Conservation (phyloP, 2,113 vertebrate genomes). For the Candoia aspera region DNA sequence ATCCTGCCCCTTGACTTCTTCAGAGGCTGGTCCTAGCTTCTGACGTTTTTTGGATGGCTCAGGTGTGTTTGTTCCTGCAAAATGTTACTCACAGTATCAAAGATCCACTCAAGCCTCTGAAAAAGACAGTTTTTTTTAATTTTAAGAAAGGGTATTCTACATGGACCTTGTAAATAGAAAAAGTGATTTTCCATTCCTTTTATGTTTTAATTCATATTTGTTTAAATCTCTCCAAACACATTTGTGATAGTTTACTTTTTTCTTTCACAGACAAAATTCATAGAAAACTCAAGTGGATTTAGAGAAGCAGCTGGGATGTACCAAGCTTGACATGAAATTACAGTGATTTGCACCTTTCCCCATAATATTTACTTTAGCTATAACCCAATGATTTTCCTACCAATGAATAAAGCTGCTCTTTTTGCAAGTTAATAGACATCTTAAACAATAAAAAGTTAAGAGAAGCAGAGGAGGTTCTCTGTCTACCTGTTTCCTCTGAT, state of each 20-base stretch:
- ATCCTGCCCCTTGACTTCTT: slow-evolving; percentile 74
- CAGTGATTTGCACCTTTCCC: slow-evolving; percentile 72
- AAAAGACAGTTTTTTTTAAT: slow-evolving; percentile 26
- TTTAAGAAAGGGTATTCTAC: slow-evolving; percentile 54
- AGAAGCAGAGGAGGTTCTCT: slow-evolving; percentile 30
- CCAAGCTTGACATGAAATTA: slow-evolving; percentile 76
- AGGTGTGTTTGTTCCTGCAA: slow-evolving; percentile 63
- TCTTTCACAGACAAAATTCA: slow-evolving; percentile 69
- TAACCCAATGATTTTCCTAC: slow-evolving; percentile 57
- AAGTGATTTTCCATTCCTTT: slow-evolving; percentile 73
- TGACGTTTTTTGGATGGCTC: slow-evolving; percentile 80
- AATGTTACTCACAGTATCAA: slow-evolving; percentile 61
- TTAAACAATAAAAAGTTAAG: slow-evolving; percentile 40
- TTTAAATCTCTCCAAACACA: slow-evolving; percentile 74
- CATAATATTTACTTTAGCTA: slow-evolving; percentile 66
- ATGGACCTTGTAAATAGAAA: slow-evolving; percentile 54
- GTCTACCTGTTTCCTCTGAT: slow-evolving; percentile 81
- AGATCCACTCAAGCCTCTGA: slow-evolving; percentile 58
- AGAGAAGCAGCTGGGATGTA: slow-evolving; percentile 74
- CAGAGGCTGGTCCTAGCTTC: slow-evolving; percentile 68
- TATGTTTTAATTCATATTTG: slow-evolving; percentile 69
- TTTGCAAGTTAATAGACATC: slow-evolving; percentile 52
- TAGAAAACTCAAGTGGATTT: slow-evolving; percentile 63
- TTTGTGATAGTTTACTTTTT: slow-evolving; percentile 73
- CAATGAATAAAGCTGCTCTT: slow-evolving; percentile 54